Base-by-base conservation (phyloP, 2,113 vertebrate species). In the Cisticola juncidis region DNA sequence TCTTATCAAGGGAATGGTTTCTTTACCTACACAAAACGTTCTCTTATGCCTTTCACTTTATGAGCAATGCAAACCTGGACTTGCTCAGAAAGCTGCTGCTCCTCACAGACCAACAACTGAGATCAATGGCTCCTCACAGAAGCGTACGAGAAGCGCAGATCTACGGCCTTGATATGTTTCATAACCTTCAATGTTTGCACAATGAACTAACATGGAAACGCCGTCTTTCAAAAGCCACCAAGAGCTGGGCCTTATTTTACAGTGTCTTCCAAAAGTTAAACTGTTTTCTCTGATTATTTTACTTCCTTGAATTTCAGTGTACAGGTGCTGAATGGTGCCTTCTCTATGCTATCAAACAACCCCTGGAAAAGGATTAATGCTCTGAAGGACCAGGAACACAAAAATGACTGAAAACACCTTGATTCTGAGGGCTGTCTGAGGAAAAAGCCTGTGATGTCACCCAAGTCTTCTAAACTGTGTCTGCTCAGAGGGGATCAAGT, bases 11-110 rank as follows among this genome's bases (percentile, higher is more conserved):
- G 24, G 47, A 90, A 95, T 38, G 18, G 47, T 33, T 90, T 93
- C 69, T 68, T 93, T 74, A 62, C 65, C 58, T 54, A 44, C 61
- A 89, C 28, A 72, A 81, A 95, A 83, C 62, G 86, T 69, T 82
- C 57, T 85, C 70, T 72, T 62, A 29, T 25, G 65, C 54, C 50
- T 72, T 81, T 70, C 38, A 42, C 14, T 94, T 90, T 33, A 60
- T 17, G 31, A 91, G 92, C 61, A 65, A 7, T 33, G 54, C 90
- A 95, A 92, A 96, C 80, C 83, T 56, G 61, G 71, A 65, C 94
- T 65, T 88, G 69, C 70, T 65, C 76, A 86, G 72, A 88, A 84
- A 91, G 61, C 45, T 88, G 74, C 56, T 78, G 42, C 94, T 91
- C 60, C 94, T 91, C 60, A 38, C 78, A 84, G 71, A 91, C 81